Percentiles rank a stretch among this genome's conserved stretches.
Conservation (phyloP, 2,797 vertebrate genomes). For the Hipposideros larvatus region DNA sequence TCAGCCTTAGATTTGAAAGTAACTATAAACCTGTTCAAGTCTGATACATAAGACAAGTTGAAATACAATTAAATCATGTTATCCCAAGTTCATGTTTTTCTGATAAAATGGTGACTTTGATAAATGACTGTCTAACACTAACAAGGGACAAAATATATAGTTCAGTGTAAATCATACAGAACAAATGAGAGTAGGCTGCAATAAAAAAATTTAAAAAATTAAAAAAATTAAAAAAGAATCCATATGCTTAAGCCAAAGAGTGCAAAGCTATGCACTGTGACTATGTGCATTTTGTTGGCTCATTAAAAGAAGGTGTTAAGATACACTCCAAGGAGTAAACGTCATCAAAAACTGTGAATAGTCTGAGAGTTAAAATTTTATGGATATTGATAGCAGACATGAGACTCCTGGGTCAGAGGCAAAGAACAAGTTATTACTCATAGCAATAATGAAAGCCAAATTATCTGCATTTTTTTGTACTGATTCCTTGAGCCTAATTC, state of each 20-base stretch:
- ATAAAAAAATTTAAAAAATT: not conserved
- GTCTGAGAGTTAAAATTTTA: constrained; percentile 2
- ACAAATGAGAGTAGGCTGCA: not conserved
- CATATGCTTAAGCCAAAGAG: not conserved
- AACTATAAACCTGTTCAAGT: not conserved
- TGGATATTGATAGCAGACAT: not conserved
- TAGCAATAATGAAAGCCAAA: not conserved
- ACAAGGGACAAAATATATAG: not conserved
- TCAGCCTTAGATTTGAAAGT: not conserved
- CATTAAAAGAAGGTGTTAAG: not conserved
- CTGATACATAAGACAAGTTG: not conserved
- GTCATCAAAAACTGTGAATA: not conserved
- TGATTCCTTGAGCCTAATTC: not conserved
- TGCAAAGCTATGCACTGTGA: not conserved
- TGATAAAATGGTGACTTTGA: not conserved
- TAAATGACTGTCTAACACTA: not conserved
- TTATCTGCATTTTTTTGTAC: not conserved
- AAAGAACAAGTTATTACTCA: not conserved
- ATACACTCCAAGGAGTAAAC: not conserved
- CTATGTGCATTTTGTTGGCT: not conserved
- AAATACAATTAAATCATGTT: not conserved
- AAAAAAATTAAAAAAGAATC: not conserved
- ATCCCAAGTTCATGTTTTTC: not conserved
- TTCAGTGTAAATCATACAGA: not conserved
- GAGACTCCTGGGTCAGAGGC: not conserved